Evolutionary conservation across 2,888 invertebrate species (phyloP), one percentile per base, ranked within the genome.

Genomic region (Lasioglossum zephyrum): DNA sequence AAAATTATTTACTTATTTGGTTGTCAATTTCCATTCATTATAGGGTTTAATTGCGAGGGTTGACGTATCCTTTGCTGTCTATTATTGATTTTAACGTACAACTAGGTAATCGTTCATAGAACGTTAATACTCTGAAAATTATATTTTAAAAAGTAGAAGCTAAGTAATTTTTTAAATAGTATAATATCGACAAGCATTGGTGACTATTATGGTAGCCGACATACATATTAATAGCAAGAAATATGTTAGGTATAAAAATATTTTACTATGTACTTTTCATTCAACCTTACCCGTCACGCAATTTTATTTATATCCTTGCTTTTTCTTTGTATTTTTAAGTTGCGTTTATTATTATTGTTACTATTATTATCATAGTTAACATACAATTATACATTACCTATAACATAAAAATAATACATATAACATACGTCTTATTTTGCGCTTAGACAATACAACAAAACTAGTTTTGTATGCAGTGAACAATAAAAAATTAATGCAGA

Each of bases 161-260:
- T 4, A 4, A 47, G 47, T 47, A 4, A 47, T 16, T 53, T 53
- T 49, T 53, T 16, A 53, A 22, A 16, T 22, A 57, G n/a, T n/a
- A 57, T n/a, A 57, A 22, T 57, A n/a, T 57, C n/a, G n/a, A 57
- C 9, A 11, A n/a, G n/a, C 9, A 57, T 57, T 57, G 22, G 9
- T 57, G 53, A 57, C n/a, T 57, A 57, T 57, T 57, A 57, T n/a
- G 57, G 57, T 57, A 57, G 57, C 57, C 57, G n/a, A 57, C 57
- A 57, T 57, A 57, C 57, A n/a, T 26, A 26, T 63, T 63, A 63
- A 63, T 63, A 63, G 16, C 63, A 31, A 63, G 31, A 26, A 31
- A 26, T 16, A 31, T 31, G 6, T 31, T 63, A 31, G 63, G 31
- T 63, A 16, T 63, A 63, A 16, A 31, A 63, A 63, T 63, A 63